Percentiles rank a stretch among this genome's conserved stretches.
Conservation (phyloP, 2,113 vertebrate genomes). For the Mungos mungo region DNA sequence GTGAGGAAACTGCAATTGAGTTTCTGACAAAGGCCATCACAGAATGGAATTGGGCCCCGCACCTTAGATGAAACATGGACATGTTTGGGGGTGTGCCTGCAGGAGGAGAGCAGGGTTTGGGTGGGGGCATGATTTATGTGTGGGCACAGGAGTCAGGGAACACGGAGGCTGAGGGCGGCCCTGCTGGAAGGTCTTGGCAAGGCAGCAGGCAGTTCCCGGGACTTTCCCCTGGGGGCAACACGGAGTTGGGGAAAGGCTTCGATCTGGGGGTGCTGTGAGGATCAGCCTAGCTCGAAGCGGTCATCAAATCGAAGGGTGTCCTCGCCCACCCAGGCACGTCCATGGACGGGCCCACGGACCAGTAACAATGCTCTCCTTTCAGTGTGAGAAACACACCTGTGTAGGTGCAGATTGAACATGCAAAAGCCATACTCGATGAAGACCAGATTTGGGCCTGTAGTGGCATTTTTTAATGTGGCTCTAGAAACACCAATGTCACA, state of each 20-base stretch:
- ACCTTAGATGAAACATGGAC: neutral
- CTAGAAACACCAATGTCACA: conserved; percentile 12
- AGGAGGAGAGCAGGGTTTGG: neutral
- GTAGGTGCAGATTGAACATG: fast-evolving
- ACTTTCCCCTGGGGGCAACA: neutral
- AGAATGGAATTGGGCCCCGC: neutral
- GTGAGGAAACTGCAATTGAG: neutral
- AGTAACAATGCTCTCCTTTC: fast-evolving
- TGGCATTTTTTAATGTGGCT: neutral
- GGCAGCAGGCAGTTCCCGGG: neutral
- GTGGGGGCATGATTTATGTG: neutral
- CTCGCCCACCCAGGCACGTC: fast-evolving
- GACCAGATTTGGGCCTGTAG: neutral
- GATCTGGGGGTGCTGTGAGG: neutral
- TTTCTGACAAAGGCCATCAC: neutral
- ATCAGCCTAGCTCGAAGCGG: neutral
- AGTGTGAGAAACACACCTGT: neutral
- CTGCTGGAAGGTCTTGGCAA: neutral
- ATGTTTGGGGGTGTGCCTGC: neutral
- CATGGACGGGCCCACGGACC: fast-evolving
- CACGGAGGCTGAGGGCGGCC: neutral
- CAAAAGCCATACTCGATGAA: neutral
- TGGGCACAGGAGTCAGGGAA: neutral
- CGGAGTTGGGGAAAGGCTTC: neutral
- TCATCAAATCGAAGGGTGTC: neutral